Evolutionary conservation across 2,888 invertebrate genomes (phyloP).

Genomic region (Salpingus planirostris): DNA sequence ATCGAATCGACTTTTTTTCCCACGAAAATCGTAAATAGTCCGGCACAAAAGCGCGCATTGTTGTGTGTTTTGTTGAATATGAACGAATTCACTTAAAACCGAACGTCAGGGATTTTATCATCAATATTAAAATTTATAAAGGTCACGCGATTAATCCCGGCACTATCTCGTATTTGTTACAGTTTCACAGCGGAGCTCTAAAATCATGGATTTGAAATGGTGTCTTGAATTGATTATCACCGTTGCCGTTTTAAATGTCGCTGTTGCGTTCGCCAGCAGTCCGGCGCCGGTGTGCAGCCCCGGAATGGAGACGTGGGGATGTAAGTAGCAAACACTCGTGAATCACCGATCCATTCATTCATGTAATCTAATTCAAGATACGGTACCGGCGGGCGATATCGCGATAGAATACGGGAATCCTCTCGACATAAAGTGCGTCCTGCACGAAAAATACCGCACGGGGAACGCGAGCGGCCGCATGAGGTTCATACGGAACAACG

Average conservation of each 20-base stretch:
- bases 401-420: slow-evolving; percentile 51
- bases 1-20: too few species aligned
- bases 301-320: neutral
- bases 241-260: slow-evolving; percentile 6
- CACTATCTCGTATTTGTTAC: too few species aligned
- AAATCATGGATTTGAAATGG: slow-evolving; percentile 11
- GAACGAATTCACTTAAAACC: too few species aligned
- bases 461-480: slow-evolving; percentile 45
- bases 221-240: too few species aligned
- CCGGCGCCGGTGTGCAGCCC: neutral
- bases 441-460: slow-evolving; percentile 45
- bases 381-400: slow-evolving; percentile 36
- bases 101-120: too few species aligned
- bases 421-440: slow-evolving; percentile 55
- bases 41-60: too few species aligned
- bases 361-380: too few species aligned
- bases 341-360: neutral
- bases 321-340: slow-evolving; percentile 1
- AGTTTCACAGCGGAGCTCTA: too few species aligned
- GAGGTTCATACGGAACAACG: slow-evolving; percentile 40
- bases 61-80: too few species aligned
- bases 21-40: too few species aligned
- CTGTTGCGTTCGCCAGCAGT: slow-evolving; percentile 2
- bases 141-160: too few species aligned
- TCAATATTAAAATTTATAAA: too few species aligned